These are phyloP conservation scores for Zaprionus ornatus DNA, from an alignment of 1,140 invertebrate species.

Conservation along the genomic window DNA sequence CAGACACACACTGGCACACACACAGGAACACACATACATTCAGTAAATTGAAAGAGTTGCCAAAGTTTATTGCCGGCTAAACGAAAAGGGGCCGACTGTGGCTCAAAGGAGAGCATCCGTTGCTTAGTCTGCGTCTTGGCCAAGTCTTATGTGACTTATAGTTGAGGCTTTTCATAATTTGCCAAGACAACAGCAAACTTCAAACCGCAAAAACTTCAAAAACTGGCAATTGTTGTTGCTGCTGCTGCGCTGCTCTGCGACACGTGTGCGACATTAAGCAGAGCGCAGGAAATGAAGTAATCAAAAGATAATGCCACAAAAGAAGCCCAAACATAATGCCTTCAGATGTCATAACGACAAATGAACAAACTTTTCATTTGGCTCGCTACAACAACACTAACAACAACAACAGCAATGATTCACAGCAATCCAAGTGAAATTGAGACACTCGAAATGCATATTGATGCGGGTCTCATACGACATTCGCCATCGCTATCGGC, in stretches of 20 bases:
- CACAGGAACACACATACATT: conserved; percentile 6
- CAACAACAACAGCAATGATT: not conserved
- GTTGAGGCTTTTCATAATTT: conserved; percentile 69
- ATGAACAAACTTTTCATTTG: conserved; percentile 60
- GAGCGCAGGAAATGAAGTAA: conserved; percentile 68
- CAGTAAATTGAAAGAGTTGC: conserved; percentile 76
- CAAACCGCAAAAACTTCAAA: conserved; percentile 27
- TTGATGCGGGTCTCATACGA: conserved; percentile 36
- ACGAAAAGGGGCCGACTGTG: conserved; percentile 55
- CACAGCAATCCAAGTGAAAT: conserved; percentile 17
- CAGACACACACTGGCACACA: conserved; percentile 19
- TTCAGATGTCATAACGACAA: conserved; percentile 54
- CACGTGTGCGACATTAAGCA: conserved; percentile 49
- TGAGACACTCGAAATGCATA: conserved; percentile 38
- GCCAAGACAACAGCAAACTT: conserved; percentile 48
- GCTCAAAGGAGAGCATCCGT: conserved; percentile 27
- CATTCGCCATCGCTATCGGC: not conserved
- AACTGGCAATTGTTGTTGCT: conserved; percentile 29
- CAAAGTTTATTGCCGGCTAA: conserved; percentile 77
- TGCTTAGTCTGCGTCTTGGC: conserved; percentile 29
- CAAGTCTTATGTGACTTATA: conserved; percentile 43
- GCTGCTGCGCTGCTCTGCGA: conserved; percentile 15
- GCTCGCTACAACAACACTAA: conserved; percentile 11
- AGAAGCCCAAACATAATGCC: conserved; percentile 48
- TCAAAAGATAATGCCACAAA: conserved; percentile 78